These are phyloP conservation scores for Limnephilus rhombicus DNA, from an alignment of 2,888 invertebrate genomes.

Conservation along the genomic window DNA sequence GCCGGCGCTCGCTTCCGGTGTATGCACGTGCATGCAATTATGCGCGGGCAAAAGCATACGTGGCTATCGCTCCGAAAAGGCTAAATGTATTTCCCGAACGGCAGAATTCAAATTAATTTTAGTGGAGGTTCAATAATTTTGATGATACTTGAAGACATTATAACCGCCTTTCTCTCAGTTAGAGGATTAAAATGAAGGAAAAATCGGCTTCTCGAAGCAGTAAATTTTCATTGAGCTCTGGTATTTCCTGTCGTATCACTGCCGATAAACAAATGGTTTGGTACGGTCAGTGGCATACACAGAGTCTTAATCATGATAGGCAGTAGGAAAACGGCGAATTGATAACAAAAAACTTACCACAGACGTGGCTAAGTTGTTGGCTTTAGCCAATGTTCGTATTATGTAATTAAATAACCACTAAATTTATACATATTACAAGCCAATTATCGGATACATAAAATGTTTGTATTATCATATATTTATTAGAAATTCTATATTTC, in stretches of 20 bases:
- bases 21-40: constrained; percentile 38
- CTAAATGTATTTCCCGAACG: neutral
- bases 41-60: neutral
- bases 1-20: constrained; percentile 13
- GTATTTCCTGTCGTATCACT: neutral
- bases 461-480: no score
- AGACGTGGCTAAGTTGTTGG: no score
- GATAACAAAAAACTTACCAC: no score
- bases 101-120: neutral
- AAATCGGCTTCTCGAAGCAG: neutral
- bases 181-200: neutral
- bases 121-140: neutral
- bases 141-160: neutral
- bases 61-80: neutral
- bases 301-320: no score
- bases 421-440: no score
- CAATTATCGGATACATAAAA: no score
- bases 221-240: neutral
- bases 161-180: neutral
- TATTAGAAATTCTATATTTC: no score
- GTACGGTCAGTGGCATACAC: neutral
- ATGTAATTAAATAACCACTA: no score
- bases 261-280: neutral
- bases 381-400: no score
- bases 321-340: no score